Base-by-base conservation (phyloP, 2,113 vertebrate species). In the Leucopsar rothschildi region DNA sequence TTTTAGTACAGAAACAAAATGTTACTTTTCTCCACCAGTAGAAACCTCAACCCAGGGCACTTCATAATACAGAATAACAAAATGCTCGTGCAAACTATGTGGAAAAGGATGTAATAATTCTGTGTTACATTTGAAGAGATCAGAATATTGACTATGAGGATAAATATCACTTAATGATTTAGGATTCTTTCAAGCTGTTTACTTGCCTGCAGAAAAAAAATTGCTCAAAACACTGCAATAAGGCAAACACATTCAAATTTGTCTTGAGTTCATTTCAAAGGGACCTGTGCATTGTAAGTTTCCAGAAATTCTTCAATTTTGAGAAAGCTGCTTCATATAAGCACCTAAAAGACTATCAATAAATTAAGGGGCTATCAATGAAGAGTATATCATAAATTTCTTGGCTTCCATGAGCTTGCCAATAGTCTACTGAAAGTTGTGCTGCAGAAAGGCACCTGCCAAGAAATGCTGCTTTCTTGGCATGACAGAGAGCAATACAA, bases 291-390 rank as follows among this genome's bases (percentile, higher is more conserved):
- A 66, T 42, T 66, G 18, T 16, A 63, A 71, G 17, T 20, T 66
- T 19, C 35, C 52, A 84, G 39, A 90, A 56, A 33, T 82, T 44
- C 47, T 82, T 39, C 33, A 3, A 28, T 82, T 89, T 86, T 60
- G 47, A 81, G 50, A 70, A 86, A 73, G 4, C 23, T 83, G 20
- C 23, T 78, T 45, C 1, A 2, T 28, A 24, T 29, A 77, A 81
- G 5, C 0, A 0, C 27, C 18, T 50, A n/a, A 53, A 10, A 50
- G 23, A 29, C 22, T 13, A n/a, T 52, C 13, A 53, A 2, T 79
- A 60, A 60, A 47, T 59, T 33, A 77, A 47, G 49, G 25, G n/a
- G 1, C 47, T 40, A 9, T 75, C 23, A 40, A 0, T 49, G 52
- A 87, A 65, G 10, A 64, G 10, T 20, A 25, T 65, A 4, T 53